Conservation (phyloP, 2,797 vertebrate species). For the Spea hammondii region DNA sequence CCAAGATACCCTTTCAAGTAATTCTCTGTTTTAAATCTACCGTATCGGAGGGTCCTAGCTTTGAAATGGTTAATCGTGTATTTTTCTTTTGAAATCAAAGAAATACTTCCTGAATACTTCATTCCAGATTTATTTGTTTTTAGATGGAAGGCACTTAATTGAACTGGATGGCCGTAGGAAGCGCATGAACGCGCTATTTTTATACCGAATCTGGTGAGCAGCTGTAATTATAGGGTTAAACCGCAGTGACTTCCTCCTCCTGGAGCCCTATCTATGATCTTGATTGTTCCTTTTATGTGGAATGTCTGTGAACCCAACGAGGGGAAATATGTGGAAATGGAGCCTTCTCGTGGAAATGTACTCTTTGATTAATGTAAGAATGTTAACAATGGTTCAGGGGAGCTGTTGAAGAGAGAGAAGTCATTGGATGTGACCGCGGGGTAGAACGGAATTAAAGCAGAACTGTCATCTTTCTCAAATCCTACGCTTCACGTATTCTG, state of each 20-base stretch:
- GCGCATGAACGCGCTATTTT: background rate
- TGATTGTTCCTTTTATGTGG: conserved; percentile 6
- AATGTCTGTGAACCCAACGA: conserved; percentile 40
- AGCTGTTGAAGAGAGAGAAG: background rate
- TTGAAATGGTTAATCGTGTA: background rate
- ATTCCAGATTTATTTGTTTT: background rate
- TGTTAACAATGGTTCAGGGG: conserved; percentile 13
- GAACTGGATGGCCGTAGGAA: background rate
- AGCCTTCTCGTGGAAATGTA: conserved; percentile 26
- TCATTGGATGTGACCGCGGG: background rate
- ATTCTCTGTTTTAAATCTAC: too few species aligned
- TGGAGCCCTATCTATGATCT: background rate
- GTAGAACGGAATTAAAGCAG: background rate
- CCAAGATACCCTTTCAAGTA: too few species aligned
- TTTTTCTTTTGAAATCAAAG: background rate
- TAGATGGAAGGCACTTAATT: background rate
- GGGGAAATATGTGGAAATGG: conserved; percentile 31
- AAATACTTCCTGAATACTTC: too few species aligned
- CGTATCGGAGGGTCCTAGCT: too few species aligned
- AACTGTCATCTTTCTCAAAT: too few species aligned
- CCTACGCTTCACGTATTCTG: too few species aligned
- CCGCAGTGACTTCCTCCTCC: background rate
- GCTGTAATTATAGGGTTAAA: conserved; percentile 3
- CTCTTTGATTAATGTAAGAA: conserved; percentile 31
- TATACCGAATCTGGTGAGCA: background rate